These are phyloP conservation scores for Prunella fulvescens DNA, from an alignment of 2,113 vertebrate genomes.

Conservation along the genomic window DNA sequence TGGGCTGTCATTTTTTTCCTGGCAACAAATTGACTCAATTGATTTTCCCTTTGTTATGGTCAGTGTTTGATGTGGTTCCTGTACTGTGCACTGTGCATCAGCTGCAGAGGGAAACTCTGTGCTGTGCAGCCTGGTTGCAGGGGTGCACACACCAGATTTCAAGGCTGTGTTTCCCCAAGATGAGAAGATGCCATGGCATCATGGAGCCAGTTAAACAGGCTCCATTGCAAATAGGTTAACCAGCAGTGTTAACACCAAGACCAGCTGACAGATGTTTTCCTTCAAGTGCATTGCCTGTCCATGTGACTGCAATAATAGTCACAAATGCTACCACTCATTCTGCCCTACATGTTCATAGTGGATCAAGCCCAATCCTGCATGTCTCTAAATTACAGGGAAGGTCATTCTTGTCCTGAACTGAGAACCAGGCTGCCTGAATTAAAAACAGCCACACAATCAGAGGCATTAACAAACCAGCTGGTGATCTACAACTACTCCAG, in stretches of 20 bases:
- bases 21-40: not conserved
- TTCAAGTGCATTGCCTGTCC: not conserved
- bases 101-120: not conserved
- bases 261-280: not conserved
- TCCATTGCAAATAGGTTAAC: not conserved
- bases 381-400: not conserved
- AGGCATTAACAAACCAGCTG: not conserved
- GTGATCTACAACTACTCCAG: not conserved
- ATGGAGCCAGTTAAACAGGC: not conserved
- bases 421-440: not conserved
- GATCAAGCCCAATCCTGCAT: not conserved
- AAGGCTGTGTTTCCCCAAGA: not conserved
- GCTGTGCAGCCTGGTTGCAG: not conserved
- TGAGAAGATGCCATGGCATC: not conserved
- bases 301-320: not conserved
- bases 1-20: not conserved
- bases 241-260: not conserved
- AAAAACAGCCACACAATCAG: not conserved
- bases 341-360: not conserved
- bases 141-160: accelerated
- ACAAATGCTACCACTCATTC: not conserved
- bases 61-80: not conserved
- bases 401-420: not conserved
- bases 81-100: not conserved
- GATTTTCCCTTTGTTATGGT: not conserved